Percentiles rank a stretch among this genome's conserved stretches.
Evolutionary conservation across 2,888 invertebrate species (phyloP).

Genomic region (Oligia latruncula): DNA sequence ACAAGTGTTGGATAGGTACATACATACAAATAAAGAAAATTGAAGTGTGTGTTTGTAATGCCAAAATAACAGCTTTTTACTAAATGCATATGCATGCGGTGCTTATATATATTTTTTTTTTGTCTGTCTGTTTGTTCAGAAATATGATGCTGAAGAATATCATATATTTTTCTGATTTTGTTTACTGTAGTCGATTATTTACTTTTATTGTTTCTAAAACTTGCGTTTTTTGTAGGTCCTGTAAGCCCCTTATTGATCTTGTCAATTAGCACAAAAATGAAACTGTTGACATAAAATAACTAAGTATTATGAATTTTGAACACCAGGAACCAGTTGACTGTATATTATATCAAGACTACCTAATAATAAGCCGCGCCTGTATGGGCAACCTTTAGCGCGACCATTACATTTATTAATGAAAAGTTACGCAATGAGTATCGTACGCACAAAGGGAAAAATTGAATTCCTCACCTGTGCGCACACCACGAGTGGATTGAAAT

Average conservation of each 20-base stretch:
- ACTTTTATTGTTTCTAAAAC: too few species aligned
- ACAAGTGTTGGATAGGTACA: not conserved
- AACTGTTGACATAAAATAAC: constrained; percentile 20
- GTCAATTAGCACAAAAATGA: constrained; percentile 31
- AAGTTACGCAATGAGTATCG: not conserved
- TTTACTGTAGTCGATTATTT: too few species aligned
- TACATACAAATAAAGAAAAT: not conserved
- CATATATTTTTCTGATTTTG: too few species aligned
- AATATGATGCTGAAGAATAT: too few species aligned
- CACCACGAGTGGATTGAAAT: constrained; percentile 70
- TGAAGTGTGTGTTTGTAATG: not conserved
- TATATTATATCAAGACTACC: constrained; percentile 4
- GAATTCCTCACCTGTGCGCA: constrained; percentile 60
- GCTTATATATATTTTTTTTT: too few species aligned
- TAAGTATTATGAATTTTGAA: constrained; percentile 3
- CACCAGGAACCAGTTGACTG: constrained; percentile 10
- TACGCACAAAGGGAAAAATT: constrained; percentile 29
- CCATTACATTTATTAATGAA: constrained; percentile 18
- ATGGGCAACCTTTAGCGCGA: not conserved
- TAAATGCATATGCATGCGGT: not conserved
- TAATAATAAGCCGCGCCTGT: not conserved
- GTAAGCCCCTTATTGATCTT: not conserved
- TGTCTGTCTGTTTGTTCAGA: not conserved
- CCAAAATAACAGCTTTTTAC: not conserved
- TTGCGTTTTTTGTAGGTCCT: too few species aligned